phyloP scores from a whole-genome alignment of 2,113 vertebrate genomes.

The Thryonomys swinderianus region DNA sequence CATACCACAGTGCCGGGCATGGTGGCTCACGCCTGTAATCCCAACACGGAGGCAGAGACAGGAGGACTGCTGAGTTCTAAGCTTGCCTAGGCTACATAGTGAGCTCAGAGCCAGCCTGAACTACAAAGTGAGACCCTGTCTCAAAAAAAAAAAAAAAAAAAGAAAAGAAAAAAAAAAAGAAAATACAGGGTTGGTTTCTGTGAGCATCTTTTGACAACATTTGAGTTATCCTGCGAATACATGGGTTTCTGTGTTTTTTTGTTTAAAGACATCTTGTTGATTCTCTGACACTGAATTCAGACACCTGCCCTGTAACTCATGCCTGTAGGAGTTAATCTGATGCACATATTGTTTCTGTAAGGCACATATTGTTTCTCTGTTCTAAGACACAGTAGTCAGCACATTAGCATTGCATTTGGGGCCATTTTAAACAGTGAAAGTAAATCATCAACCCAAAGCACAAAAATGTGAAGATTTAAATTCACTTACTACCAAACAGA shows the following conservation, averaged over 20 bases:
- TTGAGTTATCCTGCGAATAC: neutral
- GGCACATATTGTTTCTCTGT: fast-evolving
- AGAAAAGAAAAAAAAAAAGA: too few species aligned
- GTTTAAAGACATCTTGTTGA: neutral
- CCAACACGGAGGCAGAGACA: too few species aligned
- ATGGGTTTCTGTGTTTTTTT: neutral
- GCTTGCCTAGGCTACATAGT: too few species aligned
- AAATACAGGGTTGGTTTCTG: neutral
- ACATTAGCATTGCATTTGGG: neutral
- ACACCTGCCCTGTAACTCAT: fast-evolving
- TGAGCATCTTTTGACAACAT: neutral
- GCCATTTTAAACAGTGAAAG: neutral
- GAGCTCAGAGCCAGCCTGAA: too few species aligned
- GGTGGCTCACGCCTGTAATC: too few species aligned
- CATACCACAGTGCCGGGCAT: too few species aligned
- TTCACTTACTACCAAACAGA: neutral
- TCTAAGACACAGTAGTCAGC: neutral
- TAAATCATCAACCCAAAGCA: neutral
- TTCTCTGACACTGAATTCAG: neutral
- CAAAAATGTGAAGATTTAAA: neutral
- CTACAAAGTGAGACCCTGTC: too few species aligned
- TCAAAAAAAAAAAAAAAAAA: too few species aligned
- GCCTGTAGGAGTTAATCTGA: neutral
- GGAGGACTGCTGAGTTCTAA: too few species aligned
- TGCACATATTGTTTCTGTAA: fast-evolving